Evolutionary conservation across 2,113 vertebrate genomes (phyloP), one percentile per base, ranked within the genome.

Genomic region (Mobula hypostoma): DNA sequence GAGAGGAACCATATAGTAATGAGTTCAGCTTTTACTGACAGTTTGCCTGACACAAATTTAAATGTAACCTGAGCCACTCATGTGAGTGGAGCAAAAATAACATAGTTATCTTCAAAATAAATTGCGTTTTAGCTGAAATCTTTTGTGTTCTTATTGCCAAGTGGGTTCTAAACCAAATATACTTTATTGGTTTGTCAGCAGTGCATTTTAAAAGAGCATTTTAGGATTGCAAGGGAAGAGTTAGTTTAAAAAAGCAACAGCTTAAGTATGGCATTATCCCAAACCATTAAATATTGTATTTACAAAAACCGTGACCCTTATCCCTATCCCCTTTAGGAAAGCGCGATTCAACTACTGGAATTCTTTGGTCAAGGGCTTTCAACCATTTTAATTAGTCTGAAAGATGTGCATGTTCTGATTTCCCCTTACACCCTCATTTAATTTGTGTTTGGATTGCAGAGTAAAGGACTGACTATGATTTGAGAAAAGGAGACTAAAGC

Each of bases 101-200:
- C 85, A 90, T 66, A 66, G 61, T 90, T 90, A 90, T 90, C 63
- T 63, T 90, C 63, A 66, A 66, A 66, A n/a, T 90, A 90, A 90
- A 90, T 90, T 90, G 66, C 19, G 63, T 90, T 66, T 68, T 32
- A 90, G 85, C 61, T 90, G 61, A 61, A 90, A 27, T 29, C 66
- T 88, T 88, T 90, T 66, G 85, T 66, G 85, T 90, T 66, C 85
- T 90, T 90, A 90, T 66, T 90, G 63, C 61, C 85, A 90, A 90
- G 61, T 15, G 29, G 85, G 63, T 6, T 7, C n/a, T 90, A 68
- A 90, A 90, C 5, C 85, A 90, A 90, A 90, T 90, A 90, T 66
- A 90, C 61, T 90, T 66, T 32, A 29, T 32, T 88, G 14, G 85
- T 90, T 90, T 90, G 85, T 90, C n/a, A 32, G 63, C 61, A 6